phyloP scores from a whole-genome alignment of 2,113 vertebrate species.

The Psephotus haematonotus region DNA sequence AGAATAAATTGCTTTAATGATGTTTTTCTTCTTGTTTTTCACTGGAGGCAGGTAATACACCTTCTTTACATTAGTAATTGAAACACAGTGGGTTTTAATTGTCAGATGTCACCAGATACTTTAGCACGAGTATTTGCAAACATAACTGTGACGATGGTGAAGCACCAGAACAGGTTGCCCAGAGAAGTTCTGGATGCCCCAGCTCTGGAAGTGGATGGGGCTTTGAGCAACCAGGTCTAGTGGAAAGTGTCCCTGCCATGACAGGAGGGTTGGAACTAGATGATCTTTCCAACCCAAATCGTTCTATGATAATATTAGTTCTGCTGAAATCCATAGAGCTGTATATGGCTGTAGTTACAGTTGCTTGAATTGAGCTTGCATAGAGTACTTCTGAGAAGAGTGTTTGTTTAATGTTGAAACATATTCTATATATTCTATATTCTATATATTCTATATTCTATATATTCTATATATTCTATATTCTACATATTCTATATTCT shows the following conservation, averaged over 20 bases:
- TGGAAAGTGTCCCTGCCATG: neutral
- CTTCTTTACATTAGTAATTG: neutral
- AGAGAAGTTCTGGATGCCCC: neutral
- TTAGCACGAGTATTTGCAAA: neutral
- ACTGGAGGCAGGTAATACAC: neutral
- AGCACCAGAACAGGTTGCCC: neutral
- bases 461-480: too few species aligned
- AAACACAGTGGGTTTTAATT: neutral
- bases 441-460: too few species aligned
- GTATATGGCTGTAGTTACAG: neutral
- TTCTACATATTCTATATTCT: too few species aligned
- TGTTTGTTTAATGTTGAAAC: neutral
- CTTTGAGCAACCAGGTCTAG: neutral
- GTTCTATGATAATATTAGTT: neutral
- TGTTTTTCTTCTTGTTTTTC: neutral
- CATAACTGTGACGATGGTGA: neutral
- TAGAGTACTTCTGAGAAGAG: neutral
- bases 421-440: neutral
- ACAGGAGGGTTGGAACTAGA: neutral
- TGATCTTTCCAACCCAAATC: neutral
- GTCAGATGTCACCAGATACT: neutral
- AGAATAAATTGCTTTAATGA: neutral
- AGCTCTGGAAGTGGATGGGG: neutral
- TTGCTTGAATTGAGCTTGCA: neutral
- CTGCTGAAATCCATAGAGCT: neutral